Evolutionary conservation across 2,797 vertebrate species (phyloP).

Genomic region (Hydrophis major): DNA sequence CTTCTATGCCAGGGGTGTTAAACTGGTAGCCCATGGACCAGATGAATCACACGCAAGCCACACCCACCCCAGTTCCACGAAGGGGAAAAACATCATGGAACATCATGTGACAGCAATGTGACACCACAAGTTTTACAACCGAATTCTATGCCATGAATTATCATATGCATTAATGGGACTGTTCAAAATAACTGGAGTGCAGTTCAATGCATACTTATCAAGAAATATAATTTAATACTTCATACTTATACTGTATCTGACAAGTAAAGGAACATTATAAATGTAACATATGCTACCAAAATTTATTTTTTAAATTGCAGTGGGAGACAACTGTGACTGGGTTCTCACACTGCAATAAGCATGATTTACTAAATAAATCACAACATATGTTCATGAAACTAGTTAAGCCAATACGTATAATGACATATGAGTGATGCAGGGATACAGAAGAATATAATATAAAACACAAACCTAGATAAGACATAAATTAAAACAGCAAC

Average conservation of each 20-base stretch:
- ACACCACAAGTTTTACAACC: no score
- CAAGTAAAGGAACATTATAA: neutral
- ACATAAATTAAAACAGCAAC: neutral
- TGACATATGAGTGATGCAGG: neutral
- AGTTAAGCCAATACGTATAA: neutral
- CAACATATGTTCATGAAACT: neutral
- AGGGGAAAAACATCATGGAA: no score
- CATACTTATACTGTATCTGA: neutral
- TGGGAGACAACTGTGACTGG: neutral
- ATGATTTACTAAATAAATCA: neutral
- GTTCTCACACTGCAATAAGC: neutral
- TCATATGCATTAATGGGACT: neutral
- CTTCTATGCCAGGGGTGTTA: neutral
- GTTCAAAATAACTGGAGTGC: neutral
- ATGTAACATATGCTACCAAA: neutral
- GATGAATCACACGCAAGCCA: no score
- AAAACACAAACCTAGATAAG: neutral
- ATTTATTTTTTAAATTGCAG: neutral
- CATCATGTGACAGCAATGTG: no score
- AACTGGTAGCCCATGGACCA: fast-evolving
- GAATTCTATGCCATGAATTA: neutral
- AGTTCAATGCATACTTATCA: neutral
- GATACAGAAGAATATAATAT: neutral
- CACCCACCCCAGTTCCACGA: no score
- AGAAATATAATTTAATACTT: neutral